These are phyloP conservation scores for Cataglyphis albicans DNA, from an alignment of 2,888 invertebrate genomes.

Conservation along the genomic window DNA sequence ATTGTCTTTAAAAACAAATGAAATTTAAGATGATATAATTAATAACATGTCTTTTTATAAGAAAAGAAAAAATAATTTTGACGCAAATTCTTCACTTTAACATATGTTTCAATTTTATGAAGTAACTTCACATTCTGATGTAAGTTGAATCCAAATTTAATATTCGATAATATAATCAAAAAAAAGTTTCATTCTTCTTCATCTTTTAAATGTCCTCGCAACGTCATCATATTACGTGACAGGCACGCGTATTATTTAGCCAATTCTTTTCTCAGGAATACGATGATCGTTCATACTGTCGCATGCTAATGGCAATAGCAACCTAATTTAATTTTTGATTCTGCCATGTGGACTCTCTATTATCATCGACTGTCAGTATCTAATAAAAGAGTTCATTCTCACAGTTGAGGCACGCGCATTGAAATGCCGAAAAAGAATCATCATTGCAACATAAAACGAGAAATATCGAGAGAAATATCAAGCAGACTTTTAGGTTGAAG, in stretches of 20 bases:
- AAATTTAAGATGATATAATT: not conserved
- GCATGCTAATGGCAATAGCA: slow-evolving; percentile 13
- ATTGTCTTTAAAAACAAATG: not conserved
- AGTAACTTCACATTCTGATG: not conserved
- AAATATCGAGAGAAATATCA: not conserved
- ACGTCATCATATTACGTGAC: not conserved
- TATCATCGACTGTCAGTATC: slow-evolving; percentile 4
- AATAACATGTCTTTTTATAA: not conserved
- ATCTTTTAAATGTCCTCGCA: not conserved
- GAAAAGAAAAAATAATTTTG: not conserved
- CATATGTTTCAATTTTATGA: not conserved
- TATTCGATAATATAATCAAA: slow-evolving; percentile 13
- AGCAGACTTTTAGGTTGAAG: not conserved
- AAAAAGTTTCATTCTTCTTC: not conserved
- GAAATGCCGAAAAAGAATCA: slow-evolving; percentile 9
- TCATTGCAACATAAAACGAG: not conserved
- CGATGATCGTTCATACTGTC: slow-evolving; percentile 56
- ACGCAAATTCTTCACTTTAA: not conserved
- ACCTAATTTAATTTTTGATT: slow-evolving; percentile 26
- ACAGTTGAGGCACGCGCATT: not conserved
- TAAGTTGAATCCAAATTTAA: not conserved
- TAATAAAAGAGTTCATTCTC: slow-evolving; percentile 19
- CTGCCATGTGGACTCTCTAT: not conserved
- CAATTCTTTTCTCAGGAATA: not conserved
- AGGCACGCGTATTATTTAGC: not conserved